Conservation (phyloP, 2,797 vertebrate species). For the Acipenser oxyrinchus region DNA sequence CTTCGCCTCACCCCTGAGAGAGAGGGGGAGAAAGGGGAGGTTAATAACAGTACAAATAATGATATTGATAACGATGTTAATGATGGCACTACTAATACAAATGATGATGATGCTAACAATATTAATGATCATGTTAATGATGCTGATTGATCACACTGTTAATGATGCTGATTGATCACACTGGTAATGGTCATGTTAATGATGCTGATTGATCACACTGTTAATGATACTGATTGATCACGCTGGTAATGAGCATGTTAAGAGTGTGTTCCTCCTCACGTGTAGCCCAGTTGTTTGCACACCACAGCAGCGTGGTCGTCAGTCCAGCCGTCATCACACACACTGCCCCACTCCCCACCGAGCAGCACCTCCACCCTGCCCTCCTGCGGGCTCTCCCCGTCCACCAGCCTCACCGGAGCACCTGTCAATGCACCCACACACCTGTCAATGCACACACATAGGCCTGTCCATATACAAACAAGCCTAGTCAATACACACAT, state of each 20-base stretch:
- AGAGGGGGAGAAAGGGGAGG: slow-evolving; percentile 30
- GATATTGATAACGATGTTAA: too few relatives aligned
- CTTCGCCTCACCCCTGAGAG: slow-evolving; percentile 66
- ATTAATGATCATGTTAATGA: too few relatives aligned
- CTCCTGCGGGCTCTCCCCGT: slow-evolving; percentile 69
- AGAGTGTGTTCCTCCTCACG: slow-evolving; percentile 40
- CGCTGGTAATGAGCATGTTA: too few relatives aligned
- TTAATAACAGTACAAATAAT: too few relatives aligned
- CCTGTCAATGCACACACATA: neutral
- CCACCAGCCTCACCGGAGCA: slow-evolving; percentile 62
- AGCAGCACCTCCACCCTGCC: slow-evolving; percentile 72
- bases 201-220: too few relatives aligned
- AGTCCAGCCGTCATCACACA: slow-evolving; percentile 77
- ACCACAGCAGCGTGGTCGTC: slow-evolving; percentile 67
- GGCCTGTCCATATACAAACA: neutral
- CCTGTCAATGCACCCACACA: slow-evolving; percentile 32
- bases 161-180: too few relatives aligned
- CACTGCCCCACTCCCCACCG: slow-evolving; percentile 67
- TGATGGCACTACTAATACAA: too few relatives aligned
- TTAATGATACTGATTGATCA: too few relatives aligned
- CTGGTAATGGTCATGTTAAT: too few relatives aligned
- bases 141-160: too few relatives aligned
- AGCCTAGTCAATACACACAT: too few relatives aligned
- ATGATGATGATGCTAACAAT: too few relatives aligned
- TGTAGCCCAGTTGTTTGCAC: slow-evolving; percentile 75